A percentile compares a stretch with the other conserved stretches of the same genome.
These are phyloP conservation scores for Drosophila silvestris DNA, from an alignment of 2,888 invertebrate species.

Conservation along the genomic window DNA sequence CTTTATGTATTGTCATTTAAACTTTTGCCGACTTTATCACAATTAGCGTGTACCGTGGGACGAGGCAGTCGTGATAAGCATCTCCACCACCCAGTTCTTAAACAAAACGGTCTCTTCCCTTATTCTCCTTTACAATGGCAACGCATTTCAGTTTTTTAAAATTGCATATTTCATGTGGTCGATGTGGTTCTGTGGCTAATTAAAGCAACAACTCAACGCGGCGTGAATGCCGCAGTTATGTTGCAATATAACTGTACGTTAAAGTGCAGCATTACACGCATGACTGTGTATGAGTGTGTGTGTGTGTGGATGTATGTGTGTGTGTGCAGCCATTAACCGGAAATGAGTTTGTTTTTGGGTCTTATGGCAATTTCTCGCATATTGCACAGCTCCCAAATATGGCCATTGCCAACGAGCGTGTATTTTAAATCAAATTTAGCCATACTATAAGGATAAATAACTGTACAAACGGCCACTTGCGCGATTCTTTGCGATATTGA, in stretches of 20 bases:
- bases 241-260: constrained; percentile 9
- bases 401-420: neutral
- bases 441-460: neutral
- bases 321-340: constrained; percentile 47
- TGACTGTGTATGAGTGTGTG: constrained; percentile 20
- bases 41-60: constrained; percentile 40
- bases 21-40: constrained; percentile 41
- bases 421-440: constrained; percentile 9
- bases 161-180: constrained; percentile 74
- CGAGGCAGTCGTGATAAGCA: neutral
- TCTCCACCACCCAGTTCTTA: neutral
- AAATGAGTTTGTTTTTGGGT: constrained; percentile 69
- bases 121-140: constrained; percentile 3
- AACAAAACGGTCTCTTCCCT: neutral
- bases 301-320: constrained; percentile 15
- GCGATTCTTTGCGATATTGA: neutral
- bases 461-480: neutral
- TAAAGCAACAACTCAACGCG: constrained; percentile 62
- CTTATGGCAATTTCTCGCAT: constrained; percentile 52
- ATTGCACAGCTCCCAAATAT: constrained; percentile 22
- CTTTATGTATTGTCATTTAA: constrained; percentile 38
- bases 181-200: constrained; percentile 68
- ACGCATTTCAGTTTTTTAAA: constrained; percentile 55
- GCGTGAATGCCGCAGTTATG: constrained; percentile 16
- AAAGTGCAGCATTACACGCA: constrained; percentile 49